These are phyloP conservation scores for Semotilus atromaculatus DNA, from an alignment of 2,797 vertebrate species.

Conservation along the genomic window DNA sequence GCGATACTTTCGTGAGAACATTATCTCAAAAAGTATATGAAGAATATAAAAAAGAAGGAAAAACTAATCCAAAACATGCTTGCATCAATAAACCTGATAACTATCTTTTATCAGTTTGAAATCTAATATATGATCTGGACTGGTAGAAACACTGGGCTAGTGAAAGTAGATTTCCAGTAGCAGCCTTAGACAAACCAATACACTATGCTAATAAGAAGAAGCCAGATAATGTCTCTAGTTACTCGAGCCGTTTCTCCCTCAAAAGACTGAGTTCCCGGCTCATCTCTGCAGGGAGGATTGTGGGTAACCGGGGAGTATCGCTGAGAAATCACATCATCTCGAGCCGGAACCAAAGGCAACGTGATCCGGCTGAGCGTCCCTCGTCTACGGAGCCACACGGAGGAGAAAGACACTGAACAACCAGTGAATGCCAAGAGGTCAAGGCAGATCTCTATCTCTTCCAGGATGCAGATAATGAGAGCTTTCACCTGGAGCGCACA, in stretches of 20 bases:
- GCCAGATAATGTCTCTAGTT: neutral
- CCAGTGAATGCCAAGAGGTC: slow-evolving; percentile 7
- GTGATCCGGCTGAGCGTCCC: slow-evolving; percentile 37
- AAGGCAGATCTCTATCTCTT: neutral
- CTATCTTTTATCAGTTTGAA: neutral
- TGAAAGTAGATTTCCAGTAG: neutral
- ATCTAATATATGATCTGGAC: neutral
- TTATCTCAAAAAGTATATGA: neutral
- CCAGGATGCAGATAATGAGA: slow-evolving; percentile 35
- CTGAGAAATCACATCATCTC: slow-evolving; percentile 36
- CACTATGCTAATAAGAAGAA: neutral
- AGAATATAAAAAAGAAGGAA: neutral
- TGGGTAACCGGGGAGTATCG: slow-evolving; percentile 43
- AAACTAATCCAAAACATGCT: neutral
- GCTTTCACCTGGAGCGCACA: neutral
- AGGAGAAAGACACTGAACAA: slow-evolving; percentile 39
- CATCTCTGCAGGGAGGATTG: slow-evolving; percentile 23
- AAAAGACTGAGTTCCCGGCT: neutral
- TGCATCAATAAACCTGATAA: neutral
- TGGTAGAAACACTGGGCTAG: neutral
- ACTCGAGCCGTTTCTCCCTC: neutral
- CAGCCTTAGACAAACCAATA: neutral
- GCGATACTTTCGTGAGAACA: neutral
- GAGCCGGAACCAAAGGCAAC: slow-evolving; percentile 26
- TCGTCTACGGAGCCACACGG: slow-evolving; percentile 8